These are phyloP conservation scores for Cheiracanthium punctorium DNA, from an alignment of 2,888 invertebrate species.

Conservation along the genomic window DNA sequence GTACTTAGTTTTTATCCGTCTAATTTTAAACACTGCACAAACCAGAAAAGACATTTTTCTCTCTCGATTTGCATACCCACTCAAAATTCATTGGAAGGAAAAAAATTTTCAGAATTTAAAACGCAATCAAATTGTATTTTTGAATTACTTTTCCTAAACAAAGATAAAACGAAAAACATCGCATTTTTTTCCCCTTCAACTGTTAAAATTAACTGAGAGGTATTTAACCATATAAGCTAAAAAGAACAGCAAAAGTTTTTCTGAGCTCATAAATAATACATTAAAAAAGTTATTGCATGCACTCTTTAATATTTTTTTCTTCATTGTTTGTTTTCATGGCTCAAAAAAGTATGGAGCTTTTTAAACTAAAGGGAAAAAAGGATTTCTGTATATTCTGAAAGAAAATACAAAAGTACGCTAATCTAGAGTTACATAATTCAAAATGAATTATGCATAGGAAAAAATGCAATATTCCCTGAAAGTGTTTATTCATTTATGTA, in stretches of 20 bases:
- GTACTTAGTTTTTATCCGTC: too few relatives aligned
- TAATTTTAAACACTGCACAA: too few relatives aligned
- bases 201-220: background rate
- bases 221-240: background rate
- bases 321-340: background rate
- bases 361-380: background rate
- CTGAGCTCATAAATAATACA: slow-evolving; percentile 2
- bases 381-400: slow-evolving; percentile 28
- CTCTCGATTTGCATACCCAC: too few relatives aligned
- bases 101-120: too few relatives aligned
- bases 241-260: background rate
- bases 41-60: too few relatives aligned
- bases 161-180: background rate
- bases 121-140: background rate
- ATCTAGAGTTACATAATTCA: slow-evolving; percentile 60
- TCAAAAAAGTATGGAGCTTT: background rate
- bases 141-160: background rate
- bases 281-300: background rate
- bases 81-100: too few relatives aligned
- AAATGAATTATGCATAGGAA: slow-evolving; percentile 65
- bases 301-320: background rate
- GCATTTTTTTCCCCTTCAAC: background rate
- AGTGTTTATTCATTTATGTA: background rate
- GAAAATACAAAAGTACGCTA: slow-evolving; percentile 53
- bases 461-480: slow-evolving; percentile 10